Conservation (phyloP, 2,888 invertebrate species). For the Rapana venosa region DNA sequence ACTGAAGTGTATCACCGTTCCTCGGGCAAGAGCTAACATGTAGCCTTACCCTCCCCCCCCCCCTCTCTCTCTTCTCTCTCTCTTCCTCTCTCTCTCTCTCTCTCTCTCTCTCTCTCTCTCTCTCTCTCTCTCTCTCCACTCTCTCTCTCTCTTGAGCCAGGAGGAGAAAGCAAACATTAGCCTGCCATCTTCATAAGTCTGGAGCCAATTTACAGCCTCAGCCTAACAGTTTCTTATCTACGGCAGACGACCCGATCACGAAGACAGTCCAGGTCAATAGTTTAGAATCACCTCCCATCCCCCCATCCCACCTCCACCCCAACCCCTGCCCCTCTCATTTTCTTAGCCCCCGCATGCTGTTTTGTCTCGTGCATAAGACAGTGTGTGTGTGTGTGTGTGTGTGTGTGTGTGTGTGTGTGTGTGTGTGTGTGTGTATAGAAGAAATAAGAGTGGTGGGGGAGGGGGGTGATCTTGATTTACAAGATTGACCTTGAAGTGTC, state of each 20-base stretch:
- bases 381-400: too few relatives aligned
- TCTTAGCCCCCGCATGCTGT: neutral
- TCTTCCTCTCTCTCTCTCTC: neutral
- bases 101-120: slow-evolving; percentile 6
- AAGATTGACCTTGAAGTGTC: neutral
- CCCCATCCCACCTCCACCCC: too few relatives aligned
- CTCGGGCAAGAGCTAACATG: too few relatives aligned
- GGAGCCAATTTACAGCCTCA: neutral
- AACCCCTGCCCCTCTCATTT: too few relatives aligned
- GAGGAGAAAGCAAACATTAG: too few relatives aligned
- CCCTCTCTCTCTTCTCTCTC: neutral
- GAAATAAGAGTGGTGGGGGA: neutral
- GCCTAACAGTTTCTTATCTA: neutral
- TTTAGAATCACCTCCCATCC: neutral
- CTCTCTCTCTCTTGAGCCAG: neutral
- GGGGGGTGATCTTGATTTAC: neutral
- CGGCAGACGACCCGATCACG: neutral
- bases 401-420: too few relatives aligned
- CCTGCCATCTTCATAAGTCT: neutral
- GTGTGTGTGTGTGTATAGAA: neutral
- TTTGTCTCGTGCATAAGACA: neutral
- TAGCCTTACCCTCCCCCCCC: neutral
- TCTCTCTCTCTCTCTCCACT: neutral
- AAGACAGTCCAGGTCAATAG: neutral
- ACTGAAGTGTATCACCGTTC: too few relatives aligned